phyloP scores from a whole-genome alignment of 2,113 vertebrate genomes.

The Gasterosteus aculeatus region DNA sequence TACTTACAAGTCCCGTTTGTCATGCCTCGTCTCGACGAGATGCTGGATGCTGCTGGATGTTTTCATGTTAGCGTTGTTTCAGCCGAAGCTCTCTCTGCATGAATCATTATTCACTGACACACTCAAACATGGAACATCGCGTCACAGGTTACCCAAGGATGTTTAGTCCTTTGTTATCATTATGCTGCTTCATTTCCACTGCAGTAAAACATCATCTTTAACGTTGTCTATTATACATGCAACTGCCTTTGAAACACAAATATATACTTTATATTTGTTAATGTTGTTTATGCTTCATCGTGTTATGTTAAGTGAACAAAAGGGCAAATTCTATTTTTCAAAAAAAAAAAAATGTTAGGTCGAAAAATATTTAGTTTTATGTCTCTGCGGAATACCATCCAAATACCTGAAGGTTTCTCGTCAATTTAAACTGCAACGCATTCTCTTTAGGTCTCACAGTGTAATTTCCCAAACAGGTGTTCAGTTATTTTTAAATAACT shows the following conservation, averaged over 20 bases:
- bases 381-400: background rate
- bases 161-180: background rate
- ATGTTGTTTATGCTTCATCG: no score
- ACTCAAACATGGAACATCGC: background rate
- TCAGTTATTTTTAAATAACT: background rate
- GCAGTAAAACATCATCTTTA: background rate
- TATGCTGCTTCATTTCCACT: background rate
- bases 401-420: background rate
- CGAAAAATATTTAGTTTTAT: background rate
- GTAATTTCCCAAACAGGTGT: background rate
- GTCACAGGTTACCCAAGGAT: background rate
- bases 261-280: background rate
- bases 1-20: constrained; percentile 66
- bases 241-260: background rate
- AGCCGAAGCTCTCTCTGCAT: background rate
- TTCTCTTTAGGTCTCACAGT: background rate
- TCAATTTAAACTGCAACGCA: background rate
- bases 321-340: no score
- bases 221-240: background rate
- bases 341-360: no score
- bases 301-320: no score
- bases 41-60: background rate
- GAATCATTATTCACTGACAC: constrained; percentile 7
- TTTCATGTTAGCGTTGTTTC: constrained; percentile 21
- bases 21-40: constrained; percentile 32